phyloP scores from a whole-genome alignment of 2,797 vertebrate genomes.

The Falco biarmicus region DNA sequence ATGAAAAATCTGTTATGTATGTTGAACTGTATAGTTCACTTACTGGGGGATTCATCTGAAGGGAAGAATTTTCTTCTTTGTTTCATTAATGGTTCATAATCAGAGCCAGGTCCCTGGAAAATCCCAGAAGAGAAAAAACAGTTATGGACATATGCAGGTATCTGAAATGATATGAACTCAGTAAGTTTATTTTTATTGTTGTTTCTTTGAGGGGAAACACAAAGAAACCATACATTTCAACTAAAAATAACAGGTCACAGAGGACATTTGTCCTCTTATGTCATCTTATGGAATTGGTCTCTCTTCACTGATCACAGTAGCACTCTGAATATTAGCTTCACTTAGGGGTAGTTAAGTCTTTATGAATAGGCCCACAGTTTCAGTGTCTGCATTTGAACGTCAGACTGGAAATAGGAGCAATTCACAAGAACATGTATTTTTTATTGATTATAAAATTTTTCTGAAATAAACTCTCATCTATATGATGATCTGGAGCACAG shows the following conservation, averaged over 20 bases:
- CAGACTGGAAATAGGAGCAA: background rate
- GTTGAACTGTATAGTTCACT: conserved; percentile 26
- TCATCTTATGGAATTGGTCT: background rate
- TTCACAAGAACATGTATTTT: background rate
- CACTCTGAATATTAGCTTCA: background rate
- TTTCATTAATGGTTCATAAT: conserved; percentile 76
- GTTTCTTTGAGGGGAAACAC: background rate
- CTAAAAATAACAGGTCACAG: background rate
- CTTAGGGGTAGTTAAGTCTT: background rate
- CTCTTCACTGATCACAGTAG: background rate
- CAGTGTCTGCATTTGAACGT: background rate
- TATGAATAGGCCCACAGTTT: background rate
- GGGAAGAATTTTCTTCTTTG: conserved; percentile 79
- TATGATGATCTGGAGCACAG: background rate
- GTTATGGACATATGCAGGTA: background rate
- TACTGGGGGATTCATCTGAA: conserved; percentile 74
- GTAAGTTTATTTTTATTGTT: background rate
- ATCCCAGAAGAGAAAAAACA: background rate
- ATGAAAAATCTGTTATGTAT: background rate
- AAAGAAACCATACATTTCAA: background rate
- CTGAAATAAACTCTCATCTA: background rate
- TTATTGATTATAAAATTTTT: background rate
- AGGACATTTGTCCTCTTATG: background rate
- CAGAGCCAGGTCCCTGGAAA: conserved; percentile 80
- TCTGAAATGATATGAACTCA: background rate